Evolutionary conservation across 2,888 invertebrate genomes (phyloP).

Genomic region (Boloria selene): DNA sequence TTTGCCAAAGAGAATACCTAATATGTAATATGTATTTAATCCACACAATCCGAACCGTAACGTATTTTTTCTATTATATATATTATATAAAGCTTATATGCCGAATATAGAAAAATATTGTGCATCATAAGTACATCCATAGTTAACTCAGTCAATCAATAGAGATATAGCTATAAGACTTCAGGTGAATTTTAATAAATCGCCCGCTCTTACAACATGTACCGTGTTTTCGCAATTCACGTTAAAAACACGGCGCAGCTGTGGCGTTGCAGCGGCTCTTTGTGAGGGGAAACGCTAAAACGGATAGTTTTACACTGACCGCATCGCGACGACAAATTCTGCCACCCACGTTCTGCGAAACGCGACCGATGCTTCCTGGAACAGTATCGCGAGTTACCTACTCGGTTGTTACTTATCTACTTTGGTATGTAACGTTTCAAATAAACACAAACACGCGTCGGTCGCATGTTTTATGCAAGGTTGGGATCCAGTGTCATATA

Average conservation of each 20-base stretch:
- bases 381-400: slow-evolving; percentile 31
- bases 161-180: too few species aligned
- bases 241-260: slow-evolving; percentile 53
- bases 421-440: slow-evolving; percentile 2
- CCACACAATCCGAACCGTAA: too few species aligned
- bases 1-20: too few species aligned
- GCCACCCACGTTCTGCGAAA: slow-evolving; percentile 34
- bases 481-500: too few species aligned
- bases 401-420: slow-evolving; percentile 11
- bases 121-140: too few species aligned
- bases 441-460: background rate
- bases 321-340: slow-evolving; percentile 37
- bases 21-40: too few species aligned
- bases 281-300: slow-evolving; percentile 45
- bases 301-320: slow-evolving; percentile 43
- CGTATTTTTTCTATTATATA: too few species aligned
- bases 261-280: slow-evolving; percentile 42
- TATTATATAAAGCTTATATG: too few species aligned
- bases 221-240: slow-evolving; percentile 44
- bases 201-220: slow-evolving; percentile 38
- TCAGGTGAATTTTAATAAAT: background rate
- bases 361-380: slow-evolving; percentile 36
- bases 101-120: too few species aligned
- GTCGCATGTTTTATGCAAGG: background rate
- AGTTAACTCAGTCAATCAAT: too few species aligned